Conservation (phyloP, 1,140 invertebrate species). For the Akabosia matsudoensis region DNA sequence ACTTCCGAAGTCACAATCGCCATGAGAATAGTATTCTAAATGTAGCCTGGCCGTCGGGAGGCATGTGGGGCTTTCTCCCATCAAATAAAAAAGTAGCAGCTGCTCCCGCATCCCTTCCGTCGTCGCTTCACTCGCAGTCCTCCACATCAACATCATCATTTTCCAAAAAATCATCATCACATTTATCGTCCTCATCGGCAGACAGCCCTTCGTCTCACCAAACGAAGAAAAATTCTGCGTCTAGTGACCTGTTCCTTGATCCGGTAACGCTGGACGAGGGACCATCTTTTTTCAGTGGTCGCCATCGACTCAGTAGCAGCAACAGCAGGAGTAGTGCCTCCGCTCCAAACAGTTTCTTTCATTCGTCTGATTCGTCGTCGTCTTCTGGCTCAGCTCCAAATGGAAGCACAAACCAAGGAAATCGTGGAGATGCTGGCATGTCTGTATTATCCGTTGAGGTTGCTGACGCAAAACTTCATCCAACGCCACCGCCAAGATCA, state of each 20-base stretch:
- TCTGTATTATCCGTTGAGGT: not conserved
- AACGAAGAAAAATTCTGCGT: slow-evolving; percentile 3
- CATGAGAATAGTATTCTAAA: slow-evolving; percentile 17
- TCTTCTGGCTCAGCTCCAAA: not conserved
- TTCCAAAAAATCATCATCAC: not conserved
- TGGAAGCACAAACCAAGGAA: no score
- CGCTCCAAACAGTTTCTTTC: slow-evolving; percentile 1
- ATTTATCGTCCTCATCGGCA: not conserved
- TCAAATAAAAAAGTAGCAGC: not conserved
- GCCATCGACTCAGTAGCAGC: not conserved
- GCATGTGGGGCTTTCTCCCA: slow-evolving; percentile 17
- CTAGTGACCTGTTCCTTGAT: slow-evolving; percentile 17
- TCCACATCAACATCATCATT: not conserved
- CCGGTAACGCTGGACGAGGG: slow-evolving; percentile 5
- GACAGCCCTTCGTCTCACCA: not conserved
- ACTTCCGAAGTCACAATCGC: not conserved
- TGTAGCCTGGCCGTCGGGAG: not conserved
- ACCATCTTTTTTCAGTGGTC: not conserved
- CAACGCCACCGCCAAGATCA: not conserved
- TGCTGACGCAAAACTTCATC: not conserved
- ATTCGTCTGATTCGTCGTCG: not conserved
- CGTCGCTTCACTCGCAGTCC: not conserved
- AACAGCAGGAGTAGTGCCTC: not conserved
- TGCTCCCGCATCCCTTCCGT: not conserved
- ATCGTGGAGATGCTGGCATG: not conserved